phyloP scores from a whole-genome alignment of 2,113 vertebrate genomes.

The Peromyscus maniculatus region DNA sequence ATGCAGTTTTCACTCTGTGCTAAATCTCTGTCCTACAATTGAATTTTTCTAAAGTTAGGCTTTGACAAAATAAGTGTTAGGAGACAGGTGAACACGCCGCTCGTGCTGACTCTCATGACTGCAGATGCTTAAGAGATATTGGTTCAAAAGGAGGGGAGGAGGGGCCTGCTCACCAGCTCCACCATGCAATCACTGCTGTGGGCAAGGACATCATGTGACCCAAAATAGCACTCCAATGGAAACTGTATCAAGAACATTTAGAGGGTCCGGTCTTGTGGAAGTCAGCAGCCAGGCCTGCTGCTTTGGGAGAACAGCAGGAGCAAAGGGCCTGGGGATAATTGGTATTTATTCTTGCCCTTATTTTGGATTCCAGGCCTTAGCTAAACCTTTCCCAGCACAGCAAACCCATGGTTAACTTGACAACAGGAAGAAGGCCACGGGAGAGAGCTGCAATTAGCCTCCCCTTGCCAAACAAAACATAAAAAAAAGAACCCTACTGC shows the following conservation, averaged over 20 bases:
- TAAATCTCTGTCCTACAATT: background rate
- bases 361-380: conserved; percentile 80
- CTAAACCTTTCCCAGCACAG: conserved; percentile 67
- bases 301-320: background rate
- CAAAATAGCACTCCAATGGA: background rate
- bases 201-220: background rate
- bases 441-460: conserved; percentile 77
- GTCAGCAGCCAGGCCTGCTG: background rate
- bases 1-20: background rate
- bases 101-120: background rate
- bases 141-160: background rate
- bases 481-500: background rate
- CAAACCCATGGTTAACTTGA: conserved; percentile 78
- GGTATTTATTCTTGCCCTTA: conserved; percentile 77
- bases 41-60: conserved; percentile 24
- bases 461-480: conserved; percentile 71
- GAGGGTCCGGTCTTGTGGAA: background rate
- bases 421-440: conserved; percentile 58
- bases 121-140: background rate
- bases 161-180: background rate
- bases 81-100: background rate
- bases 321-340: conserved; percentile 69
- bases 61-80: background rate
- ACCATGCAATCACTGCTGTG: background rate
- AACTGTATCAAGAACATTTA: background rate